These are phyloP conservation scores for Torymus texanus DNA, from an alignment of 2,888 invertebrate genomes.

Conservation along the genomic window DNA sequence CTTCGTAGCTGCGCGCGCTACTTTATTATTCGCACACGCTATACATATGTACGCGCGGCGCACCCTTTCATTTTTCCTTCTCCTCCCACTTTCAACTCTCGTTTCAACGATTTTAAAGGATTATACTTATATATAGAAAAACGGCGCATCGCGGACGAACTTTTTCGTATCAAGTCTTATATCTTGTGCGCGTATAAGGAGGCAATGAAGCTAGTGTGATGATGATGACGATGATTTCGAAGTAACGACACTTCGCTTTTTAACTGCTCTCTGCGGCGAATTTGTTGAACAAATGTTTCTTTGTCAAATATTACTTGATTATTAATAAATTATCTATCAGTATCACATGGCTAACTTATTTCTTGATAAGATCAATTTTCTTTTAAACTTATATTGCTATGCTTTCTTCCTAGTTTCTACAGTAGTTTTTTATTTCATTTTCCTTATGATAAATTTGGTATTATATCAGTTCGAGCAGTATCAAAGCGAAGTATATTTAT, in stretches of 20 bases:
- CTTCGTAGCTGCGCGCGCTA: no score
- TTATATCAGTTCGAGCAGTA: no score
- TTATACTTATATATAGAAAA: background rate
- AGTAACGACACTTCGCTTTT: background rate
- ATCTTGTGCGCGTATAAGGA: no score
- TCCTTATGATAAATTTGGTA: no score
- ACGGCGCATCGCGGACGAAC: no score
- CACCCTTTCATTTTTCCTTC: background rate
- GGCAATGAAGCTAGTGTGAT: background rate
- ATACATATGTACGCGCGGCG: background rate
- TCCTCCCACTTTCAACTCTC: constrained; percentile 5
- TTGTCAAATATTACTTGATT: background rate
- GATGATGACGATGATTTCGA: background rate
- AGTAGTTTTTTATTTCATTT: no score
- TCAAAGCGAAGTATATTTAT: no score
- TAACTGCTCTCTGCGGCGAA: background rate
- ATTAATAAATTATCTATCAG: background rate
- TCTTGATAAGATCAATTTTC: background rate
- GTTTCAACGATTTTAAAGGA: background rate
- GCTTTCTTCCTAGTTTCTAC: no score
- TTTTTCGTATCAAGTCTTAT: no score
- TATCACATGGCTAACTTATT: no score
- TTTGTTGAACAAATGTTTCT: background rate
- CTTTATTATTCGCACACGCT: no score
- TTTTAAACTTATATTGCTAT: background rate